These are phyloP conservation scores for Holacanthella duospinosa DNA, from an alignment of 2,888 invertebrate species.

Conservation along the genomic window DNA sequence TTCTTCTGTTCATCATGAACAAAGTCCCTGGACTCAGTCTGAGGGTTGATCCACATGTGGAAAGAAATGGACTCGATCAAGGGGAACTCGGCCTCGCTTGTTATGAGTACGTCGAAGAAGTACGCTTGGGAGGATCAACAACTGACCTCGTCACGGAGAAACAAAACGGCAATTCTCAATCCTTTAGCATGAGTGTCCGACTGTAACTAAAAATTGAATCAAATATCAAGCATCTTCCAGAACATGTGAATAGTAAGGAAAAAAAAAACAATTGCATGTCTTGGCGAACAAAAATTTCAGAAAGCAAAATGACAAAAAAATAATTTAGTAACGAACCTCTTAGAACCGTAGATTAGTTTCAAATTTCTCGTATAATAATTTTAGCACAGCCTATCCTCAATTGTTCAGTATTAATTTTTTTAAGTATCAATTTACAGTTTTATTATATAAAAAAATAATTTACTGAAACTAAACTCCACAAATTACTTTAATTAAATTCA, in stretches of 20 bases:
- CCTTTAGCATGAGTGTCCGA: background rate
- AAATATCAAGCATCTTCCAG: no score
- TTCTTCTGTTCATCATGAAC: conserved; percentile 26
- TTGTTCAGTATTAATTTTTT: no score
- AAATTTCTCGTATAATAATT: no score
- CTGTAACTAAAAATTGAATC: background rate
- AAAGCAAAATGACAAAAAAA: no score
- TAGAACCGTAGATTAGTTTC: no score
- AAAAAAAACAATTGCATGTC: no score
- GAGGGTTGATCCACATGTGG: conserved; percentile 18
- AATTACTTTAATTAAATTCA: background rate
- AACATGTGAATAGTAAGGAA: no score
- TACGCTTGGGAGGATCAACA: background rate
- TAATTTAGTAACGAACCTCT: no score
- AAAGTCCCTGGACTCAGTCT: conserved; percentile 31
- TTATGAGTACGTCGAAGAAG: conserved; percentile 30
- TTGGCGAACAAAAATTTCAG: no score
- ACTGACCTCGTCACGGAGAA: background rate
- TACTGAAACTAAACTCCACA: background rate
- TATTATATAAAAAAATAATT: background rate
- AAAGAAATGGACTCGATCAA: conserved; percentile 27
- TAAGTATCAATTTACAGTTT: background rate
- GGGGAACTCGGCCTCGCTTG: conserved; percentile 29
- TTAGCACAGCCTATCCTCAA: no score
- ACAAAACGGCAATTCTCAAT: background rate